Base-by-base conservation (phyloP, 23 tunicate species). In the Styela clava region DNA sequence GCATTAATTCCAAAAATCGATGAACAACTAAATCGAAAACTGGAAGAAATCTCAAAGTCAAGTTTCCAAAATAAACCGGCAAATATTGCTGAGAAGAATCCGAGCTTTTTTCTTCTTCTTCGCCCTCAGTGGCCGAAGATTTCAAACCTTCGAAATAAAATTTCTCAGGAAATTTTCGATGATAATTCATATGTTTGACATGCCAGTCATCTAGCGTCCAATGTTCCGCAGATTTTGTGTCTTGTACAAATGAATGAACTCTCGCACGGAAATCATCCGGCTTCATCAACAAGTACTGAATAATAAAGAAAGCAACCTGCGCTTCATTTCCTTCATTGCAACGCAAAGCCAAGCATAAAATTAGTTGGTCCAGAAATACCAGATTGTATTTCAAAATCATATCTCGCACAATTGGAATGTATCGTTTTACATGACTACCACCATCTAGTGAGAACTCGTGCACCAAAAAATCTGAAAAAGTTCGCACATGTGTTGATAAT, bases 21-120 rank as follows among this genome's bases (percentile, higher is more conserved):
- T 94, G 98, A 25, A 94, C 86, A n/a, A 94, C 84, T 27, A 94
- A 78, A 78, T 94, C 98, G 27, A 94, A 86, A 24, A 94, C 98
- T 7, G 98, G 88, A 24, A 94, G 87, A 24, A 94, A 85, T 2
- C 98, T 85, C 24, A 94, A 74, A 5, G 86, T 74, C 68, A 94
- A 74, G 82, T 94, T 94, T 80, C 98, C 77, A 85, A 94, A 94
- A 69, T 94, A 91, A 20, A 87, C 74, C 1, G 98, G 95, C 72
- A 89, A 81, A 44, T 86, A 86, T 33, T 44, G 37, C 22, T 73
- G 78, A 20, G 63, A 21, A 22, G 19, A 19, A n/a, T 76, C 81
- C 24, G 30, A 16, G 0, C 18, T 31, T 31, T 34, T 34, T 18
- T 24, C 31, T 34, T 34, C 68, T 29, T n/a, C 52, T 22, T 32